phyloP scores from a whole-genome alignment of 2,797 vertebrate genomes.

The Bryconaethiops microstoma region DNA sequence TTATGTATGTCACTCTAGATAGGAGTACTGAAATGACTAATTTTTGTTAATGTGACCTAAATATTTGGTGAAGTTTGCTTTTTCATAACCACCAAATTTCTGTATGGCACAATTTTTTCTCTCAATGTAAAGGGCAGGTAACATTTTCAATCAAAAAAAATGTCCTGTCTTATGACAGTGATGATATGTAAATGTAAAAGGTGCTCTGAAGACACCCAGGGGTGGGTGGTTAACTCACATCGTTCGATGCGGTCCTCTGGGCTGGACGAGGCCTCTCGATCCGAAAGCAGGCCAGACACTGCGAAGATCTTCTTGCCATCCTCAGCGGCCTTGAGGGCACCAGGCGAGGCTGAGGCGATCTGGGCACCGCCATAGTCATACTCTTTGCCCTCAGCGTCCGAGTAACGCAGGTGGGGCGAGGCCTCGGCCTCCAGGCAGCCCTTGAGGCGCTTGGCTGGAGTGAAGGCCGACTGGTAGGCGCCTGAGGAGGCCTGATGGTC shows the following conservation, averaged over 20 bases:
- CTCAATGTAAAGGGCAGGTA: too few species aligned
- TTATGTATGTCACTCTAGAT: not conserved
- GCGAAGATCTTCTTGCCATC: conserved; percentile 99
- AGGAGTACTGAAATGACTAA: not conserved
- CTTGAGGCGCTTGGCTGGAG: conserved; percentile 96
- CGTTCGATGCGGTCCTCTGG: conserved; percentile 97
- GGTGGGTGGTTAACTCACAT: conserved; percentile 85
- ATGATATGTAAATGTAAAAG: not conserved
- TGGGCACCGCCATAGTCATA: conserved; percentile 95
- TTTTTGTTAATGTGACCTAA: not conserved
- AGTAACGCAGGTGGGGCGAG: conserved; percentile 97
- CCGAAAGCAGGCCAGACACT: conserved; percentile 97
- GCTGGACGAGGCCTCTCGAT: conserved; percentile 96
- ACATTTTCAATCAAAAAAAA: not conserved
- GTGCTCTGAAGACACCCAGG: not conserved
- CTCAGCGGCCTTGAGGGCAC: conserved; percentile 94
- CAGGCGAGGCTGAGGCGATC: conserved; percentile 92
- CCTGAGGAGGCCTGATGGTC: conserved; percentile 81
- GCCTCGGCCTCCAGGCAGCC: conserved; percentile 94
- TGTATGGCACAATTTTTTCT: too few species aligned
- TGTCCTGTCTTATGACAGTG: not conserved
- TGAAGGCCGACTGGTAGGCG: conserved; percentile 98
- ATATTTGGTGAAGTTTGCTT: too few species aligned
- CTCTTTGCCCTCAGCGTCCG: conserved; percentile 98
- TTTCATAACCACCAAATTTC: too few species aligned